These are phyloP conservation scores for Malurus cyaneus DNA, from an alignment of 2,113 vertebrate species.

Conservation along the genomic window DNA sequence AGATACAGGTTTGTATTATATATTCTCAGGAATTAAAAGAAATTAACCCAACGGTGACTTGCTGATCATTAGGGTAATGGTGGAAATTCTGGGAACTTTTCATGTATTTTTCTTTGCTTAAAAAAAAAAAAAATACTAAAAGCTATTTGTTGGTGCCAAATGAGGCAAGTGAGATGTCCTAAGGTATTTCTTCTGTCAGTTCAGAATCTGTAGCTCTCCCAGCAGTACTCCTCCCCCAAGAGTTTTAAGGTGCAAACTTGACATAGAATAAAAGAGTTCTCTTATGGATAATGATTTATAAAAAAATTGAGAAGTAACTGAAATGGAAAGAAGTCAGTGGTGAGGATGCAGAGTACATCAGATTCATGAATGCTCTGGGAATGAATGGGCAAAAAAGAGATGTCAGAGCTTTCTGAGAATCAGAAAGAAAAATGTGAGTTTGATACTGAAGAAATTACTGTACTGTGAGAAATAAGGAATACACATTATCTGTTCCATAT, in stretches of 20 bases:
- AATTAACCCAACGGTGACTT: not conserved
- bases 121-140: not conserved
- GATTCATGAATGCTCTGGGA: not conserved
- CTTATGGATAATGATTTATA: not conserved
- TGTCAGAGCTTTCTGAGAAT: not conserved
- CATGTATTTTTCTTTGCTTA: not conserved
- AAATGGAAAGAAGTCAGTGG: not conserved
- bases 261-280: not conserved
- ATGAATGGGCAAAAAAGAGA: not conserved
- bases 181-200: not conserved
- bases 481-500: not conserved
- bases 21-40: not conserved
- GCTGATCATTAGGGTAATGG: not conserved
- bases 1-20: rapidly evolving
- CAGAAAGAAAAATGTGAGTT: not conserved
- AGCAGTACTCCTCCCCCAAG: not conserved
- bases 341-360: not conserved
- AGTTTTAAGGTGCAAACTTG: not conserved
- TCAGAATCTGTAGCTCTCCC: not conserved
- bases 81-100: not conserved
- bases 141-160: not conserved
- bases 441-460: not conserved
- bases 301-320: not conserved
- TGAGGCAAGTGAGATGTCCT: not conserved
- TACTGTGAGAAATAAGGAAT: not conserved